These are phyloP conservation scores for Oenanthe melanoleuca DNA, from an alignment of 2,113 vertebrate genomes.

Conservation along the genomic window DNA sequence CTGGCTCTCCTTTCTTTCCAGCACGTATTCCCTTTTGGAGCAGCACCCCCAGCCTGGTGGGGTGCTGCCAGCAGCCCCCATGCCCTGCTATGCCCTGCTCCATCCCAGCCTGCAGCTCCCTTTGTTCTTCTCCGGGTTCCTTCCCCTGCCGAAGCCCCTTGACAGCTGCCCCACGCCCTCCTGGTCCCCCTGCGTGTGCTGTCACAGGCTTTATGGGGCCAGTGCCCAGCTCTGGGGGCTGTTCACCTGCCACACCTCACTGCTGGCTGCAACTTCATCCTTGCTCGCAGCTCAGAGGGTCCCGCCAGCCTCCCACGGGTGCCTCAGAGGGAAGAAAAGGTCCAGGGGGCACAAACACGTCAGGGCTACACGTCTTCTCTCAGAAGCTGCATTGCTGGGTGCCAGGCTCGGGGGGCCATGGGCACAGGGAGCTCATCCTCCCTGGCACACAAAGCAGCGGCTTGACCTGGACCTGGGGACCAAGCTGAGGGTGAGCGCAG, in stretches of 20 bases:
- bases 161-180: slow-evolving; percentile 31
- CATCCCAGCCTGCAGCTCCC: slow-evolving; percentile 12
- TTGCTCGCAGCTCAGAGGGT: background rate
- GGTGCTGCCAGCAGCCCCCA: background rate
- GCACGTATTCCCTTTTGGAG: background rate
- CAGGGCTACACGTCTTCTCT: fast-evolving
- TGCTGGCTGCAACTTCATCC: slow-evolving; percentile 11
- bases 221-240: background rate
- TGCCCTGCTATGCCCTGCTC: background rate
- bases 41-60: background rate
- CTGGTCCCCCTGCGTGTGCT: background rate
- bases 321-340: background rate
- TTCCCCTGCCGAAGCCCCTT: background rate
- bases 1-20: background rate
- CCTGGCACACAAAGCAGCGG: background rate
- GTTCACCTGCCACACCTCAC: fast-evolving
- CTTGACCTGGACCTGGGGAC: background rate
- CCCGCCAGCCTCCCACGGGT: background rate
- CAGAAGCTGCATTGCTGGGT: fast-evolving
- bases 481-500: background rate
- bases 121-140: slow-evolving; percentile 49
- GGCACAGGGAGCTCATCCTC: background rate
- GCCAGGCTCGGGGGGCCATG: fast-evolving
- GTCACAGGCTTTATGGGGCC: background rate
- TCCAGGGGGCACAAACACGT: fast-evolving